Evolutionary conservation across 2,888 invertebrate species (phyloP).

Genomic region (Metalampra italica): DNA sequence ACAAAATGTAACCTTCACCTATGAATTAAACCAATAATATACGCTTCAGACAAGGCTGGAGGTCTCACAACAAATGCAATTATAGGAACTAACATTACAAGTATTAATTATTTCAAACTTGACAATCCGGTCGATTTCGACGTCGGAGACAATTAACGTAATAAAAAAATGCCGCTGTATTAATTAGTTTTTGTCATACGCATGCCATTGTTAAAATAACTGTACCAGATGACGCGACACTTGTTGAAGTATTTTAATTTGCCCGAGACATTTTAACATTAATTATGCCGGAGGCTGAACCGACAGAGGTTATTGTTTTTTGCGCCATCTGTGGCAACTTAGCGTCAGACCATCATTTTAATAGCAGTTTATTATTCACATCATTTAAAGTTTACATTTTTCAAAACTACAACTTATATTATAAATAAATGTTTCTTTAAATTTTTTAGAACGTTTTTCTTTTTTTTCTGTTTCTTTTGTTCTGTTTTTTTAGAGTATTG

Average conservation of each 20-base stretch:
- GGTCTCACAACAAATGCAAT: constrained; percentile 34
- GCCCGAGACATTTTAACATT: not conserved
- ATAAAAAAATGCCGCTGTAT: not conserved
- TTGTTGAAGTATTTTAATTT: not conserved
- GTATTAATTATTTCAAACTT: constrained; percentile 8
- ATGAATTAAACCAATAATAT: constrained; percentile 20
- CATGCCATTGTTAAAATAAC: not conserved
- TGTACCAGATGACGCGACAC: constrained; percentile 1
- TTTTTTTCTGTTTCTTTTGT: too few species aligned
- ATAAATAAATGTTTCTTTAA: too few species aligned
- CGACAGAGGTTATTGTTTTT: not conserved
- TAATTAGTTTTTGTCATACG: not conserved
- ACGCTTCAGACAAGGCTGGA: constrained; percentile 34
- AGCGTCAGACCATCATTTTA: too few species aligned
- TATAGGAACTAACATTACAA: constrained; percentile 17
- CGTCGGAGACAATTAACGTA: constrained; percentile 3
- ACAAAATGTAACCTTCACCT: constrained; percentile 9
- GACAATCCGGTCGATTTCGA: constrained; percentile 3
- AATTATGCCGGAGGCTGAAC: not conserved
- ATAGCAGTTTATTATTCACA: too few species aligned
- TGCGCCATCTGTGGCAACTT: not conserved
- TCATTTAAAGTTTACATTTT: too few species aligned
- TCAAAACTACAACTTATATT: too few species aligned
- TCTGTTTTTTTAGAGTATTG: too few species aligned
- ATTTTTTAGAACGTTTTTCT: too few species aligned